phyloP scores from a whole-genome alignment of 1,140 invertebrate genomes.

The Cephus cinctus region DNA sequence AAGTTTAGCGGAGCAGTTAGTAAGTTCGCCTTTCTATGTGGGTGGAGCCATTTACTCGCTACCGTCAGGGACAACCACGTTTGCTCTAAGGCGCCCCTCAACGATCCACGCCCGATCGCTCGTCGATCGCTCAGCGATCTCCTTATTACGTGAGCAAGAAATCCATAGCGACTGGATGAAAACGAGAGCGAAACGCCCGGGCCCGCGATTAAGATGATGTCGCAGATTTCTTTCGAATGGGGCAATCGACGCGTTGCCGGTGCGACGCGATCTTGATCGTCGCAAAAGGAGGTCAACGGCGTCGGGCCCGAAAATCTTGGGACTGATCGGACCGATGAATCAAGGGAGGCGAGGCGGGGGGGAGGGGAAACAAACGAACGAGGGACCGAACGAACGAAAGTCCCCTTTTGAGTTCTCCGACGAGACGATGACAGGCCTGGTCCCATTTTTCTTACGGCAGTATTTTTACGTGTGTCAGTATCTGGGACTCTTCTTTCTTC shows the following conservation, averaged over 20 bases:
- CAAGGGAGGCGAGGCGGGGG: background rate
- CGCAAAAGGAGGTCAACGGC: constrained; percentile 29
- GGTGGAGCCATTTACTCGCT: constrained; percentile 9
- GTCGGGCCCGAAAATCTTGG: no score
- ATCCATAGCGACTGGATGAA: background rate
- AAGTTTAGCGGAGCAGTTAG: background rate
- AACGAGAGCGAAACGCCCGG: constrained; percentile 6
- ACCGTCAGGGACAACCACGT: constrained; percentile 11
- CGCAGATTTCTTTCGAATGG: constrained; percentile 10
- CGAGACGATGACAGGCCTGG: constrained; percentile 3
- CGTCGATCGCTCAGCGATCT: background rate
- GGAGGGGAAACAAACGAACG: background rate
- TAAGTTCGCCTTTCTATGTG: constrained; percentile 10
- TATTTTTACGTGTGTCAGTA: background rate
- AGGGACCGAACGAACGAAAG: background rate
- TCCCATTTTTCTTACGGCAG: no score
- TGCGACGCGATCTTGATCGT: constrained; percentile 22
- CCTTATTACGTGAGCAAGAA: background rate
- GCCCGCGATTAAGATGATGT: constrained; percentile 6
- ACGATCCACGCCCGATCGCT: constrained; percentile 6
- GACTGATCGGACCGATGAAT: background rate
- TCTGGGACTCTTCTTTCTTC: no score
- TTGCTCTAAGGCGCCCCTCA: background rate
- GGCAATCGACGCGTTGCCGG: constrained; percentile 17
- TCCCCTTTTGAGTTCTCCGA: background rate